These are phyloP conservation scores for Phenganax stokvisi DNA, from an alignment of 92 coral and sea anemone genomes.

Conservation along the genomic window DNA sequence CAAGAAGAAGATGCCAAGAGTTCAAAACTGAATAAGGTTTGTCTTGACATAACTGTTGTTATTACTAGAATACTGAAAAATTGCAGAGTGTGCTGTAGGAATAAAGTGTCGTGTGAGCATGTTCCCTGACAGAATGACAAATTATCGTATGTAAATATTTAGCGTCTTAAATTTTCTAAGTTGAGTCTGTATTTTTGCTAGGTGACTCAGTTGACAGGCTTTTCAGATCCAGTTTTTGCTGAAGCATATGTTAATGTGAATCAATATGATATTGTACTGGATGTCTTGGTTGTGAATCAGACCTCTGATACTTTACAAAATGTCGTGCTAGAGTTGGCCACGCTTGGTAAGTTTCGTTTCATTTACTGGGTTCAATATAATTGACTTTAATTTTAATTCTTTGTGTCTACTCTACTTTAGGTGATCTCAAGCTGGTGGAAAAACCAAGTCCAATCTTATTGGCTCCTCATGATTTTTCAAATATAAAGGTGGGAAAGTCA, in stretches of 20 bases:
- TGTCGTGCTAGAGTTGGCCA: slow-evolving; percentile 88
- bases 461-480: slow-evolving; percentile 97
- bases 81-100: too few relatives aligned
- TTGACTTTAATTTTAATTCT: background rate
- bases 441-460: slow-evolving; percentile 91
- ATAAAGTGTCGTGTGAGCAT: too few relatives aligned
- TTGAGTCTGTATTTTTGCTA: slow-evolving; percentile 22
- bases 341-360: slow-evolving; percentile 60
- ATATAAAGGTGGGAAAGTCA: slow-evolving; percentile 66
- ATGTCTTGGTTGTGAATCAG: slow-evolving; percentile 96
- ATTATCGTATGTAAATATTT: background rate
- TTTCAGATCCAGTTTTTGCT: slow-evolving; percentile 98
- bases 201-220: slow-evolving; percentile 98
- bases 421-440: slow-evolving; percentile 93
- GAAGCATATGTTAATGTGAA: slow-evolving; percentile 99
- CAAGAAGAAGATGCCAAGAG: slow-evolving; percentile 87
- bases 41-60: background rate
- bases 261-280: slow-evolving; percentile 95
- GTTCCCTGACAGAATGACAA: too few relatives aligned
- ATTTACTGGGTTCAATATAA: background rate
- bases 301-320: slow-evolving; percentile 95
- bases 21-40: slow-evolving; percentile 94
- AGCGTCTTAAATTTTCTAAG: background rate
- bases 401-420: slow-evolving; percentile 35
- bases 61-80: too few relatives aligned